Base-by-base conservation (phyloP, 1,140 invertebrate genomes). In the Mizuhopecten yessoensis region DNA sequence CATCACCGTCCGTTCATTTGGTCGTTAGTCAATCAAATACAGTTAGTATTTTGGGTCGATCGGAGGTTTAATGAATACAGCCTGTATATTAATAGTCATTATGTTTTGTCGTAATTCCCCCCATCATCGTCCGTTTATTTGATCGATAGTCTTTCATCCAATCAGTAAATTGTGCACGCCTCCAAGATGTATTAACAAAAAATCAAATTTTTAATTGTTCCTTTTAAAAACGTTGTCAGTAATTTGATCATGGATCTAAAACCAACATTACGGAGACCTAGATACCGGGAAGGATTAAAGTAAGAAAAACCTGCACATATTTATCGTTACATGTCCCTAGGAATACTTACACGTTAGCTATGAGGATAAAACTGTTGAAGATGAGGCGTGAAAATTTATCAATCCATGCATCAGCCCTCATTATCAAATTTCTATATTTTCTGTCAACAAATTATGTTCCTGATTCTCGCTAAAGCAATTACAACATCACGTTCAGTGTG, bases 361-460 rank as follows among this genome's bases (percentile, higher is more conserved):
- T 75, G 29, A 7, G 57, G 57, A 75, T n/a, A 75, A 75, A 75
- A 75, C 29, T 29, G 57, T 75, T 17, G 20, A 75, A 75, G 3
- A n/a, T n/a, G 57, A 29, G n/a, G 57, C 57, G 57, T 57, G n/a
- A 75, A 75, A 13, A 75, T 75, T n/a, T 75, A 75, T 29, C 57
- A 75, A 75, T 1, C n/a, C 57, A 75, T 75, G 57, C 57, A 75
- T 75, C 57, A 75, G 29, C 23, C 57, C 57, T 75, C 57, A 29
- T 75, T 75, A 75, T 75, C 57, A 75, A 75, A 75, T 75, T 75
- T 75, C 57, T 75, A 75, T 75, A 75, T 75, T 75, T 75, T 29
- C n/a, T 29, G 57, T 75, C 57, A 75, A 75, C 57, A n/a, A 75
- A 75, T 75, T 75, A 75, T 75, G 57, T 75, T 75, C 57, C n/a